phyloP scores from a whole-genome alignment of 1,140 invertebrate genomes.

The Apis mellifera region Amel_HAv3.1 CM009943.2:6315001-6315500 shows the following conservation, averaged over 20 bases:
- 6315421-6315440: constrained; percentile 22
- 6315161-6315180: constrained; percentile 76
- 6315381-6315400: constrained; percentile 41
- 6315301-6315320: constrained; percentile 45
- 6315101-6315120: constrained; percentile 7
- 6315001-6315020: neutral
- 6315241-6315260: constrained; percentile 69
- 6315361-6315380: constrained; percentile 56
- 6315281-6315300: constrained; percentile 46
- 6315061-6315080: too few relatives aligned
- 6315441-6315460: constrained; percentile 26
- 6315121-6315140: constrained; percentile 16
- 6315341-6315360: constrained; percentile 58
- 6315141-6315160: constrained; percentile 69
- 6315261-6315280: constrained; percentile 70
- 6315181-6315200: constrained; percentile 78
- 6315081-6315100: neutral
- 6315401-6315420: constrained; percentile 28
- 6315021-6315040: neutral
- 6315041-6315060: neutral
- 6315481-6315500: constrained; percentile 68
- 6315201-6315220: constrained; percentile 80
- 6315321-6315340: constrained; percentile 57
- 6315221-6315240: constrained; percentile 76
- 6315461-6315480: constrained; percentile 67